Conservation (phyloP, 2,797 vertebrate genomes). For the Pempheris klunzingeri region DNA sequence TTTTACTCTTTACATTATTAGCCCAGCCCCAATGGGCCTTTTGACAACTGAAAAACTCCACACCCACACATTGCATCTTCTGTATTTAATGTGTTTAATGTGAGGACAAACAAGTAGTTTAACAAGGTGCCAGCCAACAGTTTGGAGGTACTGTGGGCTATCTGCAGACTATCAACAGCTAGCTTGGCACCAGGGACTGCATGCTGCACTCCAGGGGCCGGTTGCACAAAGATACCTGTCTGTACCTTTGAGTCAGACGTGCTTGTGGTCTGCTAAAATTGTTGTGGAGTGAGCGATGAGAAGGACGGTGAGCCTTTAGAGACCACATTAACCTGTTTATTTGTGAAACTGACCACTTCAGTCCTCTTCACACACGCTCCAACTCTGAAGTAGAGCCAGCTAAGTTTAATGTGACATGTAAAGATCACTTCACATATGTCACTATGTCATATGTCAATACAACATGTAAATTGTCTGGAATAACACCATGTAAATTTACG, state of each 20-base stretch:
- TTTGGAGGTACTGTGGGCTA: neutral
- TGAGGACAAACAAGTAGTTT: neutral
- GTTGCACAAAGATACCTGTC: conserved; percentile 21
- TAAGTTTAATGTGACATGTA: neutral
- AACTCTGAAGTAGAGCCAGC: neutral
- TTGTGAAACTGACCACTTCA: neutral
- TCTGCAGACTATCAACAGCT: neutral
- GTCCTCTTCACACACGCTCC: neutral
- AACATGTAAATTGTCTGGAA: neutral
- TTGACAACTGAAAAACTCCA: neutral
- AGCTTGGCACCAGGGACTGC: neutral
- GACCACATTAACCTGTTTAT: neutral
- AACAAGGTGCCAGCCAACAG: neutral
- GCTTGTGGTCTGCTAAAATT: no score
- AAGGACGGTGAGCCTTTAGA: no score
- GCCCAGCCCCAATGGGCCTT: no score
- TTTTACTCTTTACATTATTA: neutral
- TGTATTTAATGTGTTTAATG: neutral
- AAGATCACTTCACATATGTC: no score
- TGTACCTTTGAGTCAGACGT: neutral
- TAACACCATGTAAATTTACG: neutral
- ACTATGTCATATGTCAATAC: no score
- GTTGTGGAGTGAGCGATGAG: no score
- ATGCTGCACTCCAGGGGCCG: neutral
- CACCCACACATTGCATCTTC: neutral